phyloP scores from a whole-genome alignment of 1,140 invertebrate species.

The Elysia chlorotica region DNA sequence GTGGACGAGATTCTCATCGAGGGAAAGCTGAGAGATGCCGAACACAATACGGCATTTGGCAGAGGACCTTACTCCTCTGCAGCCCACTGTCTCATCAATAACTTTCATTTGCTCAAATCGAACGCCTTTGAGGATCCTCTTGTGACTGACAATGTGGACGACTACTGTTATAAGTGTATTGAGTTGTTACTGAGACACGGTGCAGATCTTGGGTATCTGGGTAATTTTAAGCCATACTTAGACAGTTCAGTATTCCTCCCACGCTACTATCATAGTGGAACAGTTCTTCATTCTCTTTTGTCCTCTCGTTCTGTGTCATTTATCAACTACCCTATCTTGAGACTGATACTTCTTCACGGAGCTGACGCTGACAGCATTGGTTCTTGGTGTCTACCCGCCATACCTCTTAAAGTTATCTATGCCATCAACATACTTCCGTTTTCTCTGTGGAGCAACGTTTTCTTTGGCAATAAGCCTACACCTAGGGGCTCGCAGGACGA shows the following conservation, averaged over 20 bases:
- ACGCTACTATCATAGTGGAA: neutral
- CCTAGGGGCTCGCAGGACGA: too few relatives aligned
- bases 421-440: conserved; percentile 19
- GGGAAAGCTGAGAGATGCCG: conserved; percentile 22
- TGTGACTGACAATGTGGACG: conserved; percentile 24
- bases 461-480: too few relatives aligned
- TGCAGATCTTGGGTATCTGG: conserved; percentile 31
- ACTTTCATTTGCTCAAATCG: neutral
- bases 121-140: neutral
- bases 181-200: conserved; percentile 42
- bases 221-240: conserved; percentile 10
- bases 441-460: neutral
- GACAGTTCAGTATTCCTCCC: neutral
- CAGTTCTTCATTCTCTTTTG: conserved; percentile 1
- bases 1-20: conserved; percentile 48
- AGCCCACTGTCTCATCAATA: conserved; percentile 42
- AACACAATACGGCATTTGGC: conserved; percentile 43
- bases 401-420: neutral
- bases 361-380: conserved; percentile 32
- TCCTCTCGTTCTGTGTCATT: neutral
- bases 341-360: conserved; percentile 40
- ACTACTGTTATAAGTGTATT: conserved; percentile 36
- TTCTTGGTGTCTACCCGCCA: neutral
- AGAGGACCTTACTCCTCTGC: conserved; percentile 40
- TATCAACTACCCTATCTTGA: neutral